phyloP scores from a whole-genome alignment of 2,888 invertebrate genomes.

The Diaprepes abbreviatus region DNA sequence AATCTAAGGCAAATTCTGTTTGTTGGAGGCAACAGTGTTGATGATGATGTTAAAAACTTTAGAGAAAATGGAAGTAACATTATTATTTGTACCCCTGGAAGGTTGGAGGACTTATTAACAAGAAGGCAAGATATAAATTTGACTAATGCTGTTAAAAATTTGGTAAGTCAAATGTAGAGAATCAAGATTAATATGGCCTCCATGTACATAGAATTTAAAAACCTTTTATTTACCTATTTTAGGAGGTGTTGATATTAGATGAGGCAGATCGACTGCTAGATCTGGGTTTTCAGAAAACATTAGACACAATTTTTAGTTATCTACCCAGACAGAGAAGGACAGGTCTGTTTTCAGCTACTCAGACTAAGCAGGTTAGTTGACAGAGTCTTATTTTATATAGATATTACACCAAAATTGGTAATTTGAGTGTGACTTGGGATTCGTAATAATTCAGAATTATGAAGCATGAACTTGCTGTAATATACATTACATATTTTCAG shows the following conservation, averaged over 20 bases:
- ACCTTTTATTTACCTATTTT: conserved; percentile 37
- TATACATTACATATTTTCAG: too few relatives aligned
- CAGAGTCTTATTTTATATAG: too few relatives aligned
- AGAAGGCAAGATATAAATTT: conserved; percentile 80
- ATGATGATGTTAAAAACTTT: conserved; percentile 80
- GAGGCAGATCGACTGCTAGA: conserved; percentile 97
- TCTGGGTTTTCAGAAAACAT: conserved; percentile 87
- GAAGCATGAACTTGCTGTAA: too few relatives aligned
- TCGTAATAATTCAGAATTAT: too few relatives aligned
- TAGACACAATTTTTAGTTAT: conserved; percentile 90
- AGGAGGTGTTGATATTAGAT: conserved; percentile 94
- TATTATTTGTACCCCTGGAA: conserved; percentile 94
- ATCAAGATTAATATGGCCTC: too few relatives aligned
- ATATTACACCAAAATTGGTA: too few relatives aligned
- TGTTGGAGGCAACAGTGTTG: conserved; percentile 87
- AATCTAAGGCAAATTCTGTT: conserved; percentile 74
- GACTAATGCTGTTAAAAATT: conserved; percentile 79
- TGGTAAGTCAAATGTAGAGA: too few relatives aligned
- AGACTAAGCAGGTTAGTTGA: conserved; percentile 82
- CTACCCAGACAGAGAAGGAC: conserved; percentile 95
- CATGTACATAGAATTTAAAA: too few relatives aligned
- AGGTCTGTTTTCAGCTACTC: conserved; percentile 98
- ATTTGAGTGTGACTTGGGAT: too few relatives aligned
- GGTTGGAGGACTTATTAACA: conserved; percentile 88
- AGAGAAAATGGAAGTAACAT: conserved; percentile 83